Evolutionary conservation across 2,888 invertebrate genomes (phyloP).

Genomic region (Apodemia duryi): DNA sequence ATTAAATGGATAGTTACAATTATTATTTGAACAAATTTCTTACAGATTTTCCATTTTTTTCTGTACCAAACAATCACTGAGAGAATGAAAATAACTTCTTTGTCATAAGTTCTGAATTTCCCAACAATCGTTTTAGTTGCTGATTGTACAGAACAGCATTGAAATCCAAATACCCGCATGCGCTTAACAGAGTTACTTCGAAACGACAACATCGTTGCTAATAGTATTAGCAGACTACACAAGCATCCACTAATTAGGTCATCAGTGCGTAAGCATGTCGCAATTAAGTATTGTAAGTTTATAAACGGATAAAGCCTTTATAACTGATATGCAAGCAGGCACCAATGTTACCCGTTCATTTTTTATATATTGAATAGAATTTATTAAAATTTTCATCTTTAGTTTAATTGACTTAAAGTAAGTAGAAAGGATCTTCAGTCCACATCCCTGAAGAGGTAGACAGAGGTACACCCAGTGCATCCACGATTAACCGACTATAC

Average conservation of each 20-base stretch:
- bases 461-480: too few species aligned
- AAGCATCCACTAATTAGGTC: conserved; percentile 12
- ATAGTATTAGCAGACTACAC: conserved; percentile 6
- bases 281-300: conserved; percentile 4
- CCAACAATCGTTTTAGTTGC: neutral
- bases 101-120: neutral
- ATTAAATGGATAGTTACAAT: too few species aligned
- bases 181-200: conserved; percentile 23
- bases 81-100: neutral
- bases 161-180: conserved; percentile 21
- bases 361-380: too few species aligned
- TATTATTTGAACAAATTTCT: too few species aligned
- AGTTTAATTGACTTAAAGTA: too few species aligned
- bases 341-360: too few species aligned
- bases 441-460: too few species aligned
- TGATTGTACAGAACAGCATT: neutral
- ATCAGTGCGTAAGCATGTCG: conserved; percentile 8
- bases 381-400: too few species aligned
- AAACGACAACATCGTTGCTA: conserved; percentile 14
- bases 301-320: neutral
- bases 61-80: too few species aligned
- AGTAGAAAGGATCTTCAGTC: too few species aligned
- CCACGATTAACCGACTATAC: too few species aligned
- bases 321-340: neutral
- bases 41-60: too few species aligned